Evolutionary conservation across 2,797 vertebrate genomes (phyloP).

Genomic region (Neoniphon sammara): DNA sequence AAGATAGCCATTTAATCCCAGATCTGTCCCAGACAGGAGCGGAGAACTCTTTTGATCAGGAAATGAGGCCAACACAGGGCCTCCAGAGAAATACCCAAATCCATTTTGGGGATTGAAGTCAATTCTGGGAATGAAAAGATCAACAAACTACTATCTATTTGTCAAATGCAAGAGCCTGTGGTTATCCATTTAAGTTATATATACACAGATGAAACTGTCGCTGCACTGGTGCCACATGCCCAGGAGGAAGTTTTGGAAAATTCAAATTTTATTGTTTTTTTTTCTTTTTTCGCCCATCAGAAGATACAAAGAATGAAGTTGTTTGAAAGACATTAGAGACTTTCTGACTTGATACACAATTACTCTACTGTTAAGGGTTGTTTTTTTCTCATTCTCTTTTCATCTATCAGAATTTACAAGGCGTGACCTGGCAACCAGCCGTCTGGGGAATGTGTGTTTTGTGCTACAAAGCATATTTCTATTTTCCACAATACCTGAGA

Average conservation of each 20-base stretch:
- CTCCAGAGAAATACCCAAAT: slow-evolving; percentile 71
- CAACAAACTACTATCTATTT: slow-evolving; percentile 65
- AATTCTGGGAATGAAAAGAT: slow-evolving; percentile 76
- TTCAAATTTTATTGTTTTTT: slow-evolving; percentile 11
- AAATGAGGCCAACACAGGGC: slow-evolving; percentile 75
- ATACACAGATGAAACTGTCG: slow-evolving; percentile 25
- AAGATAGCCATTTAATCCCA: slow-evolving; percentile 84
- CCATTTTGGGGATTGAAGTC: slow-evolving; percentile 77
- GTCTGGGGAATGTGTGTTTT: neutral
- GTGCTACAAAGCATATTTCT: neutral
- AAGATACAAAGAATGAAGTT: slow-evolving; percentile 20
- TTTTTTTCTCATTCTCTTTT: neutral
- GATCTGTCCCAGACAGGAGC: slow-evolving; percentile 76
- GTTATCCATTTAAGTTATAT: slow-evolving; percentile 64
- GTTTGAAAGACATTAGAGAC: neutral
- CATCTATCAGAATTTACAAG: neutral
- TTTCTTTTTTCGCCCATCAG: slow-evolving; percentile 21
- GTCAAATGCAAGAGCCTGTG: slow-evolving; percentile 56
- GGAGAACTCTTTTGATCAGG: slow-evolving; percentile 79
- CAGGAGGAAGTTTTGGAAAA: neutral
- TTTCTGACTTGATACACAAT: too few species aligned
- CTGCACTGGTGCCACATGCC: neutral
- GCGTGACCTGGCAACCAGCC: neutral
- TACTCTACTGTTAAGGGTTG: neutral
- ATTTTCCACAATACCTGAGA: neutral